Base-by-base conservation (phyloP, 2,888 invertebrate genomes). In the Lycia hirtaria region DNA sequence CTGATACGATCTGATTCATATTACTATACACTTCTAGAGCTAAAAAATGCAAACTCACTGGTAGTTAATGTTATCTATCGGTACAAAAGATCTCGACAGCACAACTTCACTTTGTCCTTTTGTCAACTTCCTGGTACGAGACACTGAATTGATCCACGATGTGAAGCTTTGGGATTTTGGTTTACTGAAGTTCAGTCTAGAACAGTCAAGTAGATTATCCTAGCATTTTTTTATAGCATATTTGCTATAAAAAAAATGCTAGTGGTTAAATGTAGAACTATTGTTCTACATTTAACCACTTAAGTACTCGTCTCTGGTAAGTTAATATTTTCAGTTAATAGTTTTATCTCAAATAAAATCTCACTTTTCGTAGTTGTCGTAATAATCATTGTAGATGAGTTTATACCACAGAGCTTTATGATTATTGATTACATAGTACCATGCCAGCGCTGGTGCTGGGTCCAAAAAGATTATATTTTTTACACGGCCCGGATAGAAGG, bases 391-490 rank as follows among this genome's bases (percentile, higher is more conserved):
- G 35, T 47, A 47, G 24, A 37, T 17, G n/a, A n/a, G 1, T 24
- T 35, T 22, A 24, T 47, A 47, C 47, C 47, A 47, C 3, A 35
- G 12, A 35, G 9, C 24, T 15, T 35, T n/a, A 7, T 35, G 35
- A 4, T 47, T 1, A 10, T 47, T 4, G 6, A 35, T 35, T 3
- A 47, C 26, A 10, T 15, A 17, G 12, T 35, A 47, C 47, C 47
- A 47, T n/a, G 35, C 35, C 6, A 47, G n/a, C 0, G 47, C 26
- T 4, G 47, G 47, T 10, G 10, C 37, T 10, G 47, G 47, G 7
- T 47, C 47, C 24, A 47, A 33, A 15, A 47, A n/a, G 24, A 47
- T 35, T 7, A 47, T 26, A 17, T 35, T 15, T n/a, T 17, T n/a
- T 5, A 47, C 37, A 24, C 10, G 14, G 1, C 26, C 47, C 2